A percentile compares a stretch with the other conserved stretches of the same genome.
Conservation (phyloP, 2,888 invertebrate species). For the Mimas tiliae region DNA sequence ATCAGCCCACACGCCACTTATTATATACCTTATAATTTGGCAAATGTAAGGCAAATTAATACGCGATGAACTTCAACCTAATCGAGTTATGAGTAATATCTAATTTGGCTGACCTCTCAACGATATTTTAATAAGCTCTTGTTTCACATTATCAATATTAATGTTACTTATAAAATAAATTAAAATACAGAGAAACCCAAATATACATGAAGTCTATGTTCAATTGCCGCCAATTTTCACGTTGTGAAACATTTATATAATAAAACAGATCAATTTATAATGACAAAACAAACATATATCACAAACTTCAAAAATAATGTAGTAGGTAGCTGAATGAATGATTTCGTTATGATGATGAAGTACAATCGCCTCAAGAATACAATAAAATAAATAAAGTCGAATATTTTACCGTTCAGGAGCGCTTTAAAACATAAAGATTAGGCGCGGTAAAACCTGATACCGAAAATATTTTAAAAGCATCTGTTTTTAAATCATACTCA, state of each 20-base stretch:
- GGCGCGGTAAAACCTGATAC: not conserved
- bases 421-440: not conserved
- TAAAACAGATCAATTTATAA: no score
- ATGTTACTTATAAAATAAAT: no score
- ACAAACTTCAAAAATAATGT: not conserved
- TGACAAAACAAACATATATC: not conserved
- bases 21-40: not conserved
- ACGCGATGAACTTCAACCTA: not conserved
- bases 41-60: slow-evolving; percentile 6
- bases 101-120: no score
- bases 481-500: slow-evolving; percentile 1
- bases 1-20: slow-evolving; percentile 32
- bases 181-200: no score
- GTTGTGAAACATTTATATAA: no score
- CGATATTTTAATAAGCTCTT: not conserved
- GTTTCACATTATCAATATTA: no score
- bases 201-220: no score
- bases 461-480: slow-evolving; percentile 6
- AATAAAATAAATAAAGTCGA: not conserved
- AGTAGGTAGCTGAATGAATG: not conserved
- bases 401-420: not conserved
- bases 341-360: not conserved
- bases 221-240: no score
- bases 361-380: not conserved
- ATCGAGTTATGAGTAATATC: not conserved